These are phyloP conservation scores for Rhinella marina DNA, from an alignment of 2,797 vertebrate species.

Conservation along the genomic window DNA sequence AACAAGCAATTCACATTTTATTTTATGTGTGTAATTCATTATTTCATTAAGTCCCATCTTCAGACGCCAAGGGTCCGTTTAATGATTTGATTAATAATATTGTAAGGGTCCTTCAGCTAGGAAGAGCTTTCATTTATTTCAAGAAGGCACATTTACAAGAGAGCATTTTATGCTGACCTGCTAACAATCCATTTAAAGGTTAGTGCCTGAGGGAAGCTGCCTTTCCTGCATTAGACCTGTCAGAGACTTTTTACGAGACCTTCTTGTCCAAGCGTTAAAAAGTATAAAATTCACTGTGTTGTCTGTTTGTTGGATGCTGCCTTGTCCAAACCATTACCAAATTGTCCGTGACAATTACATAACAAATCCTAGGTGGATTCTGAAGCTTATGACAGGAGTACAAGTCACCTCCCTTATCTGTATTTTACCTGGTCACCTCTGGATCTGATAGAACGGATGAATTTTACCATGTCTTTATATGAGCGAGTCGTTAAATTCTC, in stretches of 20 bases:
- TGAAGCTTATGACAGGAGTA: background rate
- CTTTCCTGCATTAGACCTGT: slow-evolving; percentile 58
- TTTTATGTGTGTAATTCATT: slow-evolving; percentile 47
- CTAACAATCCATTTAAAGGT: slow-evolving; percentile 62
- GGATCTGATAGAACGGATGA: background rate
- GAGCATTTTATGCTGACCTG: slow-evolving; percentile 55
- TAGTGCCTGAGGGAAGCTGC: slow-evolving; percentile 55
- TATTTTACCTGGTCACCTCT: background rate
- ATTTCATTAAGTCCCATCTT: slow-evolving; percentile 1
- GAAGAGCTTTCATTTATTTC: slow-evolving; percentile 53
- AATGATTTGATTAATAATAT: slow-evolving; percentile 50
- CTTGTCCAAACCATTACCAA: background rate
- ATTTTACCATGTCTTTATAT: background rate
- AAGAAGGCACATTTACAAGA: slow-evolving; percentile 47
- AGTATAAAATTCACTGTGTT: slow-evolving; percentile 23
- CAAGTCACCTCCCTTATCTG: background rate
- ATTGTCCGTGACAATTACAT: background rate
- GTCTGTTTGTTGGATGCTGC: background rate
- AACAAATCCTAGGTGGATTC: background rate
- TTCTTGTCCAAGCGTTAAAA: slow-evolving; percentile 47
- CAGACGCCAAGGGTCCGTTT: slow-evolving; percentile 19
- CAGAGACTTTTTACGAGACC: slow-evolving; percentile 52
- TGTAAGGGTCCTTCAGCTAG: slow-evolving; percentile 42
- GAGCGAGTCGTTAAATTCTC: background rate
- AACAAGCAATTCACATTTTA: slow-evolving; percentile 17